Evolutionary conservation across 2,888 invertebrate genomes (phyloP).

Genomic region (Rhagophthalmus giganteus): DNA sequence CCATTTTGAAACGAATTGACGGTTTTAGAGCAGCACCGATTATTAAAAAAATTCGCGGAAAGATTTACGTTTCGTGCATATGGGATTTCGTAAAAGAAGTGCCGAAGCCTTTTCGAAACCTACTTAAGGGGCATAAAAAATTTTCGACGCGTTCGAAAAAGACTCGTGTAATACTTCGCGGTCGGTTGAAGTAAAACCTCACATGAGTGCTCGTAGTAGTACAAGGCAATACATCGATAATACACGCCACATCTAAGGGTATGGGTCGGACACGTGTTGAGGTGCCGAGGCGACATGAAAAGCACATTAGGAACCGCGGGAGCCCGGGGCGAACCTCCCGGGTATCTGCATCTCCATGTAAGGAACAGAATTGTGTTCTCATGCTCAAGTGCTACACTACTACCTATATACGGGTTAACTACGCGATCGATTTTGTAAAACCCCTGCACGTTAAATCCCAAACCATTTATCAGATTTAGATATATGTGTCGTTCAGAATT

Average conservation of each 20-base stretch:
- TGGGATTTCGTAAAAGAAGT: background rate
- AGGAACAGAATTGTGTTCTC: constrained; percentile 48
- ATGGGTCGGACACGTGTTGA: constrained; percentile 56
- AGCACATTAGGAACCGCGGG: constrained; percentile 54
- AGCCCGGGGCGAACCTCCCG: constrained; percentile 44
- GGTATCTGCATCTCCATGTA: constrained; percentile 49
- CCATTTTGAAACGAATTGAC: background rate
- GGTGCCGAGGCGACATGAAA: constrained; percentile 56
- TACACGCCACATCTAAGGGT: constrained; percentile 47
- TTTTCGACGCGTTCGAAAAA: constrained; percentile 34
- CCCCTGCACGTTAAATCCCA: background rate
- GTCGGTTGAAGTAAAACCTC: constrained; percentile 51
- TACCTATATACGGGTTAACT: constrained; percentile 26
- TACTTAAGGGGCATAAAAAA: constrained; percentile 25
- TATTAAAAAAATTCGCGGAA: background rate
- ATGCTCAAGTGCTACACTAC: constrained; percentile 34
- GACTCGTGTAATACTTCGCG: constrained; percentile 49
- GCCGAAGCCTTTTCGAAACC: constrained; percentile 2
- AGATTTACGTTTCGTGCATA: too few species aligned
- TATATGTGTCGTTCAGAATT: background rate
- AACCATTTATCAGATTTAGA: background rate
- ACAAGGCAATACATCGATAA: constrained; percentile 55
- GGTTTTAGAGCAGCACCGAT: background rate
- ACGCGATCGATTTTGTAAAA: constrained; percentile 11
- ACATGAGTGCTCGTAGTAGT: constrained; percentile 48